Percentiles rank a stretch among this genome's conserved stretches.
Conservation (phyloP, 2,113 vertebrate species). For the Scomber colias region DNA sequence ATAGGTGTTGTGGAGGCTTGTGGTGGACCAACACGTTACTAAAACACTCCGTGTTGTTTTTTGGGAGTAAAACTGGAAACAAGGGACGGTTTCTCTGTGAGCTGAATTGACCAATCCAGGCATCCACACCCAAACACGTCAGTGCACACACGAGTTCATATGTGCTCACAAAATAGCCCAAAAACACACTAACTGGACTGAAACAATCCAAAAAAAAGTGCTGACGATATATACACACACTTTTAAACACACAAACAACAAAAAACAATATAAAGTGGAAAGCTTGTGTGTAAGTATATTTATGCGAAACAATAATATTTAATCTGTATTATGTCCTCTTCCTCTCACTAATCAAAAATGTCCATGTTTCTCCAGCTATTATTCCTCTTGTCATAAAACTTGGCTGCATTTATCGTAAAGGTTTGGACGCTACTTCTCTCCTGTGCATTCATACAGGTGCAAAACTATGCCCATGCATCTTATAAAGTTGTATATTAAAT, state of each 20-base stretch:
- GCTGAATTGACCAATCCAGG: no score
- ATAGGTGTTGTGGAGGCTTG: no score
- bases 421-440: not conserved
- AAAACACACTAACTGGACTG: not conserved
- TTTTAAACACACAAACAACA: not conserved
- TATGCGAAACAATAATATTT: constrained; percentile 44
- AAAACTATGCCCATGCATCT: no score
- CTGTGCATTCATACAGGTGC: not conserved
- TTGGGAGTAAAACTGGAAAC: no score
- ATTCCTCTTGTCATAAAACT: not conserved
- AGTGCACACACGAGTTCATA: not conserved
- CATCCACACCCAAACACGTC: not conserved
- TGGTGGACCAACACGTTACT: no score
- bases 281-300: constrained; percentile 16
- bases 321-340: constrained; percentile 4
- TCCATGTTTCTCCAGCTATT: not conserved
- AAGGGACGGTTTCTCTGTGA: no score
- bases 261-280: constrained; percentile 10
- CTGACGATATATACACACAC: not conserved
- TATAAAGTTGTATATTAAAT: not conserved
- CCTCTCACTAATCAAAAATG: not conserved
- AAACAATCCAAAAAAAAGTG: not conserved
- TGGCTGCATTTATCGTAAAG: not conserved
- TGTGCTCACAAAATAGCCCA: not conserved
- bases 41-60: no score